phyloP scores from a whole-genome alignment of 2,888 invertebrate species.

The Lissonota sp. region DNA sequence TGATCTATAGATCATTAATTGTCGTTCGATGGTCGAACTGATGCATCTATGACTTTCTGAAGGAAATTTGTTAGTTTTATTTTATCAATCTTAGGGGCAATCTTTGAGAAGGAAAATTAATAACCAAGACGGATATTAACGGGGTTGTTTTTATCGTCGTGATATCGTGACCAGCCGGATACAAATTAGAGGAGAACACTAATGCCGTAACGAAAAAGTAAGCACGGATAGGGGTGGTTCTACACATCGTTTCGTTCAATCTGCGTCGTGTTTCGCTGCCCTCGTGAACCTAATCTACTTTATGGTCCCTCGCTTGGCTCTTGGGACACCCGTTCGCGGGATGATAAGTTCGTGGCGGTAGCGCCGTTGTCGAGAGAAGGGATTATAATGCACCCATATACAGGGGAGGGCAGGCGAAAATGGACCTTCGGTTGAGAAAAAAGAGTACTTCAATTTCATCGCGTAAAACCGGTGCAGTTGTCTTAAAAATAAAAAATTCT shows the following conservation, averaged over 20 bases:
- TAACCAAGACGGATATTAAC: background rate
- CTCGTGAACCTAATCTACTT: constrained; percentile 75
- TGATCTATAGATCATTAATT: no score
- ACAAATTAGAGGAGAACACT: constrained; percentile 37
- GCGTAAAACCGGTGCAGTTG: background rate
- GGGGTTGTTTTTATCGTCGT: constrained; percentile 10
- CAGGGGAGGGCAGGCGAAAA: no score
- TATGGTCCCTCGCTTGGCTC: constrained; percentile 68
- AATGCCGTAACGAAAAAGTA: constrained; percentile 39
- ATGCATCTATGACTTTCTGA: no score
- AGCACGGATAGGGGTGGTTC: constrained; percentile 17
- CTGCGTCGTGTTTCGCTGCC: constrained; percentile 60
- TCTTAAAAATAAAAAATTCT: background rate
- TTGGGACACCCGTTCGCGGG: constrained; percentile 41
- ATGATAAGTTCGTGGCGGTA: constrained; percentile 71
- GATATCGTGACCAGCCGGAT: constrained; percentile 38
- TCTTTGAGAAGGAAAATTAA: constrained; percentile 9
- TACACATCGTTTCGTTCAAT: constrained; percentile 69
- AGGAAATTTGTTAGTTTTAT: no score
- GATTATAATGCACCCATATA: no score
- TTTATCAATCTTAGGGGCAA: background rate
- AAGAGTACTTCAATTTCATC: no score
- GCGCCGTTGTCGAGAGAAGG: constrained; percentile 38
- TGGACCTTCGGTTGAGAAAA: no score
- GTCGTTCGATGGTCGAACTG: no score